Evolutionary conservation across 2,888 invertebrate genomes (phyloP).

Genomic region (Macrophya alboannulata): DNA sequence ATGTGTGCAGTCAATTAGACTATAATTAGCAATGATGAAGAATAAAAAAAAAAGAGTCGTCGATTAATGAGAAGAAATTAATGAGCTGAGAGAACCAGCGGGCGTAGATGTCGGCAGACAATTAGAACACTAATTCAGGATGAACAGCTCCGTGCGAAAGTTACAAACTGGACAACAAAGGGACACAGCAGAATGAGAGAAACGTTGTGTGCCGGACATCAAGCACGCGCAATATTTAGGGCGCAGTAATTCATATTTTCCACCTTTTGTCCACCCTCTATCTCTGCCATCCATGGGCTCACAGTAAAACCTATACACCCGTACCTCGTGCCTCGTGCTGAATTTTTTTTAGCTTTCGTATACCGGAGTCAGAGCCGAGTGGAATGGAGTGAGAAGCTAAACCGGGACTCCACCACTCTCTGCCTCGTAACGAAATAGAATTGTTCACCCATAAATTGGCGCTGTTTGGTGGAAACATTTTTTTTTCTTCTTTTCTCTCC

Average conservation of each 20-base stretch:
- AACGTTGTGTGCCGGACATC: slow-evolving; percentile 51
- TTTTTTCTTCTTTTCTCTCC: slow-evolving; percentile 56
- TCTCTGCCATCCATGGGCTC: slow-evolving; percentile 17
- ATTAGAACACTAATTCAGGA: slow-evolving; percentile 40
- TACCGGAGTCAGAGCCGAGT: slow-evolving; percentile 22
- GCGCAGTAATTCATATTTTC: slow-evolving; percentile 53
- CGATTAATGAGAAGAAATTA: slow-evolving; percentile 8
- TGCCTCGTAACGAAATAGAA: slow-evolving; percentile 64
- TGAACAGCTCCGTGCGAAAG: slow-evolving; percentile 35
- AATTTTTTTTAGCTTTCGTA: slow-evolving; percentile 32
- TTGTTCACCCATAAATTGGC: slow-evolving; percentile 70
- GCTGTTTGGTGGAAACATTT: slow-evolving; percentile 56
- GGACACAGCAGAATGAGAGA: slow-evolving; percentile 40
- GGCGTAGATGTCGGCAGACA: slow-evolving; percentile 29
- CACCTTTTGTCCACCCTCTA: slow-evolving; percentile 47
- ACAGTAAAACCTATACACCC: slow-evolving; percentile 32
- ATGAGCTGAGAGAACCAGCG: background rate
- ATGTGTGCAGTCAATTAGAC: background rate
- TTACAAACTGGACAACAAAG: slow-evolving; percentile 50
- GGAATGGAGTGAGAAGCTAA: slow-evolving; percentile 46
- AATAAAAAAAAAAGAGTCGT: background rate
- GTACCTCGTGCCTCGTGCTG: slow-evolving; percentile 3
- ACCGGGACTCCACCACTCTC: slow-evolving; percentile 35
- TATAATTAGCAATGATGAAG: background rate
- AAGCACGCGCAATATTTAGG: slow-evolving; percentile 52